phyloP scores from a whole-genome alignment of 2,113 vertebrate genomes.

The Pygoscelis antarcticus region DNA sequence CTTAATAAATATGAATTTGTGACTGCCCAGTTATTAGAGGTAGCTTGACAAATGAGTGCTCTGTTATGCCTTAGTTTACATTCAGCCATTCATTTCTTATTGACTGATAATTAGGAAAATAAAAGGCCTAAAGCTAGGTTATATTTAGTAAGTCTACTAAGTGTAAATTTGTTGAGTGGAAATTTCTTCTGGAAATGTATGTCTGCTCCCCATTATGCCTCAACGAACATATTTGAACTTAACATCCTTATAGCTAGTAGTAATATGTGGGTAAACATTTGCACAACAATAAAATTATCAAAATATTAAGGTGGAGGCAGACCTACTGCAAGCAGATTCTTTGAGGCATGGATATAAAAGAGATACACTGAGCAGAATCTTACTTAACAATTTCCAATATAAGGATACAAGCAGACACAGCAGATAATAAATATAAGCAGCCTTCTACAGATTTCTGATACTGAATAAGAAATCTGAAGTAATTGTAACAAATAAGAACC shows the following conservation, averaged over 20 bases:
- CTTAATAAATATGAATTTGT: neutral
- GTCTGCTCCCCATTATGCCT: neutral
- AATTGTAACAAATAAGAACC: neutral
- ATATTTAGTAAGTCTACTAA: neutral
- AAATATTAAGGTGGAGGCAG: neutral
- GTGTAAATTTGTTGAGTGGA: neutral
- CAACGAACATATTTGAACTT: neutral
- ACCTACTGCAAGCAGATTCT: neutral
- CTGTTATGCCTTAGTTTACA: neutral
- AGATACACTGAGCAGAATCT: neutral
- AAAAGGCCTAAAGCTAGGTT: neutral
- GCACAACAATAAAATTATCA: neutral
- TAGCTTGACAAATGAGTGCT: neutral
- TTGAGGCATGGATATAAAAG: neutral
- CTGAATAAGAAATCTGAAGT: neutral
- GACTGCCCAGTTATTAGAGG: neutral
- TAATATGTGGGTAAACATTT: neutral
- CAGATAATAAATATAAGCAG: neutral
- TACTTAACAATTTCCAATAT: neutral
- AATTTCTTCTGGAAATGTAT: neutral
- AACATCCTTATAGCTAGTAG: neutral
- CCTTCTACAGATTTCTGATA: neutral
- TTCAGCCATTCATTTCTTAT: neutral
- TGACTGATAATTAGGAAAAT: neutral
- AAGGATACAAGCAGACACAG: neutral